A percentile compares a stretch with the other conserved stretches of the same genome.
Evolutionary conservation across 2,797 vertebrate genomes (phyloP).

Genomic region (Rhabdophis nuchalis): DNA sequence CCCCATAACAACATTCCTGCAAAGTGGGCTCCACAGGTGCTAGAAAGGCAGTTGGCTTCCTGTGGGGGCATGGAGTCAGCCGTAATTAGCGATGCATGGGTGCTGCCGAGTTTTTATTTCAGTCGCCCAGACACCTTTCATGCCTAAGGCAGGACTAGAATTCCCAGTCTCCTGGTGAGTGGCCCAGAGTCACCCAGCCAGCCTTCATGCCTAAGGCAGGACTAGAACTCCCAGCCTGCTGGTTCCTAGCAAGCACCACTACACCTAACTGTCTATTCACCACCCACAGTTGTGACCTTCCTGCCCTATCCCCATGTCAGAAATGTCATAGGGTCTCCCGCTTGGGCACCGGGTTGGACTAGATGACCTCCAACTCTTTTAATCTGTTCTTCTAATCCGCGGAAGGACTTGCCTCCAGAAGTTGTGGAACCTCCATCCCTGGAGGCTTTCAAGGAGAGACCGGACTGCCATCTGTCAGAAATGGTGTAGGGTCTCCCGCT

Average conservation of each 20-base stretch:
- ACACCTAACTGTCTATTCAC: no score
- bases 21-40: not conserved
- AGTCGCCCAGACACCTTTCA: accelerated
- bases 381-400: no score
- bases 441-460: no score
- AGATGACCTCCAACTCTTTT: no score
- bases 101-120: not conserved
- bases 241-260: not conserved
- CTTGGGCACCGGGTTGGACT: no score
- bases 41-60: not conserved
- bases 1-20: not conserved
- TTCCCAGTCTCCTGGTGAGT: accelerated
- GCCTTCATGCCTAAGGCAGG: accelerated
- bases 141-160: not conserved
- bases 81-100: not conserved
- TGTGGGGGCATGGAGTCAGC: not conserved
- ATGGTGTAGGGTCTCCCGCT: no score
- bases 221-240: not conserved
- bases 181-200: accelerated
- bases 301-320: no score
- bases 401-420: no score
- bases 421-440: no score
- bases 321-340: no score
- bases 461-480: no score
- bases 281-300: no score